Percentiles rank a stretch among this genome's conserved stretches.
These are phyloP conservation scores for Drosophila tanythrix DNA, from an alignment of 2,888 invertebrate species.

Conservation along the genomic window DNA sequence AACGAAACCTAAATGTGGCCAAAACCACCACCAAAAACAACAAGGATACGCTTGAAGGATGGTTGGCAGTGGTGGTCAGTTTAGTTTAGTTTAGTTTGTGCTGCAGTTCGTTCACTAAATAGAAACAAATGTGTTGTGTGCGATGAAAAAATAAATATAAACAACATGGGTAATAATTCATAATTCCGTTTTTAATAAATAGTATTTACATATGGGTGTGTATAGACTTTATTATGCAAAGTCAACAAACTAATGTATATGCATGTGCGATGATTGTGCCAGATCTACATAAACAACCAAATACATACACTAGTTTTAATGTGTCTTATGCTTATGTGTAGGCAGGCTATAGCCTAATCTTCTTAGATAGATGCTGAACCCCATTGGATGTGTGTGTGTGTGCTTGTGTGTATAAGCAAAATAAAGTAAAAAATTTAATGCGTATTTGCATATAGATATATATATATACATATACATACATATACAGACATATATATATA, in stretches of 20 bases:
- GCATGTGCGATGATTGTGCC: conserved; percentile 23
- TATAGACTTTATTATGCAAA: conserved; percentile 44
- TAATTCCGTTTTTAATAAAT: conserved; percentile 28
- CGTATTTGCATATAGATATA: conserved; percentile 29
- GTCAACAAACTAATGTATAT: conserved; percentile 42
- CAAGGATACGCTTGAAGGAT: conserved; percentile 32
- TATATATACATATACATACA: not conserved
- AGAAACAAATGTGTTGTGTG: conserved; percentile 35
- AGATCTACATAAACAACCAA: conserved; percentile 27
- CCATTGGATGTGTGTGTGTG: conserved; percentile 56
- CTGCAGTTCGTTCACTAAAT: conserved; percentile 6
- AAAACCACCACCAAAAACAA: conserved; percentile 66
- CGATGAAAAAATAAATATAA: conserved; percentile 29
- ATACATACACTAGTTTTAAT: conserved; percentile 23
- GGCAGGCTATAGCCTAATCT: conserved; percentile 63
- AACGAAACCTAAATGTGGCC: conserved; percentile 59
- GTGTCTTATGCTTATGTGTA: conserved; percentile 40
- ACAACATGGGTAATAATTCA: conserved; percentile 48
- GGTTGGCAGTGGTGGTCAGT: conserved; percentile 53
- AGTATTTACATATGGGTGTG: conserved; percentile 12
- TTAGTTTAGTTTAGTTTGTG: conserved; percentile 23
- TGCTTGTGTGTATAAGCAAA: conserved; percentile 62
- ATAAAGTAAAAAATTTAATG: conserved; percentile 41
- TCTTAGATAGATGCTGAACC: conserved; percentile 75
- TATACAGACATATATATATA: conserved; percentile 19